phyloP scores from a whole-genome alignment of 1,140 invertebrate species.

The Trichonephila clavipes region DNA sequence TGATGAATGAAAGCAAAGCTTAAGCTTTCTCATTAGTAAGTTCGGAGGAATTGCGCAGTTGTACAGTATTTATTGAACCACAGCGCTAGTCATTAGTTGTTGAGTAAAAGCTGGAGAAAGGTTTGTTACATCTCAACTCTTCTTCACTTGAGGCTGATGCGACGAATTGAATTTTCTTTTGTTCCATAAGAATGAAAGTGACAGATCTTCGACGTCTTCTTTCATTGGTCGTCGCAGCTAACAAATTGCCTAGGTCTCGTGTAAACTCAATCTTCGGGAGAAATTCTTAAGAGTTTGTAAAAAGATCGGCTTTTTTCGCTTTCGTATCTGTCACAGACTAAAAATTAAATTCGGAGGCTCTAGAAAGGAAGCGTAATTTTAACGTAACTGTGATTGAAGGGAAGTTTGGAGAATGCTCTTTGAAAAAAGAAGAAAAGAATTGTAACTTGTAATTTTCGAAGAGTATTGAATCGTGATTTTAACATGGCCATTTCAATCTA shows the following conservation, averaged over 20 bases:
- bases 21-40: no score
- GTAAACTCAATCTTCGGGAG: neutral
- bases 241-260: neutral
- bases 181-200: constrained; percentile 10
- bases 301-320: neutral
- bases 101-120: neutral
- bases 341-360: neutral
- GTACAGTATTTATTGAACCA: neutral
- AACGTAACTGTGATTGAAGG: no score
- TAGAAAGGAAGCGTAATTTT: neutral
- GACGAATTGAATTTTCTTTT: neutral
- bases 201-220: constrained; percentile 10
- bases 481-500: no score
- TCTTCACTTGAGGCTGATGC: neutral
- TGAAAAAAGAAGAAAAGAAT: neutral
- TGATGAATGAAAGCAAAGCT: no score
- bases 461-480: no score
- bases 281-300: neutral
- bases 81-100: neutral
- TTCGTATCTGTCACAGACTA: neutral
- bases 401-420: neutral
- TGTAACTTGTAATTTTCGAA: neutral
- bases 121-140: neutral
- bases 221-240: neutral
- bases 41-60: neutral